A percentile compares a stretch with the other conserved stretches of the same genome.
phyloP scores from a whole-genome alignment of 2,888 invertebrate genomes.

The Scaeva pyrastri region DNA sequence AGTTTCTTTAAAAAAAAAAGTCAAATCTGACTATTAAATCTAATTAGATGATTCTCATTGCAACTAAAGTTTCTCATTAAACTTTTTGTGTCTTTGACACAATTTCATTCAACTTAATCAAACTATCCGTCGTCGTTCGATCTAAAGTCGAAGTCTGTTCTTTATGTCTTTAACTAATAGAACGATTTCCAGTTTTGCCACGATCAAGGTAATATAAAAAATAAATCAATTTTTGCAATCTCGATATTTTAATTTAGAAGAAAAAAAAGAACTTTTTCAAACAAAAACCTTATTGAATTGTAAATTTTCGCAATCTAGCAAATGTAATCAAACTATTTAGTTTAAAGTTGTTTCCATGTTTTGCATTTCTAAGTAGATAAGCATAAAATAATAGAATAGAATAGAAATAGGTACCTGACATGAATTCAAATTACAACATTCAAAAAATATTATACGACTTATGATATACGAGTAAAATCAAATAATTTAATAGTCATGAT shows the following conservation, averaged over 20 bases:
- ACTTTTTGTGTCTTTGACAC: no score
- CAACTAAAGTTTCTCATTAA: no score
- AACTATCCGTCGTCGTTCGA: no score
- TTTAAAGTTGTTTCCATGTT: constrained; percentile 8
- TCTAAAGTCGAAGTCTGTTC: no score
- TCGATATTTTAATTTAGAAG: background rate
- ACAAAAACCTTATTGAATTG: constrained; percentile 3
- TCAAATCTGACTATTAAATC: no score
- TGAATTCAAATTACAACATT: background rate
- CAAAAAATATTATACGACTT: constrained; percentile 4
- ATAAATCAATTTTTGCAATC: no score
- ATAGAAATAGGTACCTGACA: background rate
- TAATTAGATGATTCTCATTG: no score
- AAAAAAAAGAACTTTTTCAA: background rate
- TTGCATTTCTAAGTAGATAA: constrained; percentile 4
- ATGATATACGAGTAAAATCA: constrained; percentile 2
- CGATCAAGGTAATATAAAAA: no score
- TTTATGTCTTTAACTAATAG: no score
- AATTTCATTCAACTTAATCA: no score
- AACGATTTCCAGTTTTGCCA: no score
- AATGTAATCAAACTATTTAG: constrained; percentile 16
- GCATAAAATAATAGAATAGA: background rate
- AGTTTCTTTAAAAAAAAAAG: no score
- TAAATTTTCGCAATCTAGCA: constrained; percentile 6
- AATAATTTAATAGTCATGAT: background rate